These are phyloP conservation scores for Forbesichthys agassizii DNA, from an alignment of 2,113 vertebrate genomes.

Conservation along the genomic window DNA sequence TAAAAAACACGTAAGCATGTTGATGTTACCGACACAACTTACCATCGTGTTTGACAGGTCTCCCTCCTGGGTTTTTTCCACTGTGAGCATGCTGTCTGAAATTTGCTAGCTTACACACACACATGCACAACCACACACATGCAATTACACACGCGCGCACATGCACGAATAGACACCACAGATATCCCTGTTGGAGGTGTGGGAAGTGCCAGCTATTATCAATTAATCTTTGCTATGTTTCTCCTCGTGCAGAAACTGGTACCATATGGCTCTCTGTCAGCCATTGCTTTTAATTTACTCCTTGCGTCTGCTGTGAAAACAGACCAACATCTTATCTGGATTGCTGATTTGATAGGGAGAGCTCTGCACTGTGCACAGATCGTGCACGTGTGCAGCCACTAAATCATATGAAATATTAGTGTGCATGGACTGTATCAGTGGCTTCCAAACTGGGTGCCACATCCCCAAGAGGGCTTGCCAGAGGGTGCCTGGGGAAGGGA, in stretches of 20 bases:
- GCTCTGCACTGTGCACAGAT: conserved; percentile 30
- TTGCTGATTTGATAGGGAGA: conserved; percentile 74
- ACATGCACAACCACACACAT: conserved; percentile 36
- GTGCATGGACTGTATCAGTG: neutral
- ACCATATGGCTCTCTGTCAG: conserved; percentile 82
- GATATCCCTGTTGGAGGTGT: conserved; percentile 73
- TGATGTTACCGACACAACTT: conserved; percentile 58
- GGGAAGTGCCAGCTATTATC: conserved; percentile 78
- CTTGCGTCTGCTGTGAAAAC: conserved; percentile 77
- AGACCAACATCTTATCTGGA: conserved; percentile 77
- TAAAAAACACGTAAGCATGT: conserved; percentile 61
- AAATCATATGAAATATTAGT: conserved; percentile 4
- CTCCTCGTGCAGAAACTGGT: conserved; percentile 68
- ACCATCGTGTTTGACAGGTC: conserved; percentile 70
- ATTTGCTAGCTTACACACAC: conserved; percentile 60
- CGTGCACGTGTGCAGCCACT: conserved; percentile 12
- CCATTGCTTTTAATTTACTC: conserved; percentile 81
- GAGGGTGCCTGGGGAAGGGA: too few species aligned
- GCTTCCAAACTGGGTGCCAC: too few species aligned
- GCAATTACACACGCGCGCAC: conserved; percentile 19
- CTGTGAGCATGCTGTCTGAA: conserved; percentile 70
- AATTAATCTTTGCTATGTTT: conserved; percentile 79
- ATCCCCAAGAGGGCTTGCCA: too few species aligned
- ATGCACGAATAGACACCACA: conserved; percentile 16
- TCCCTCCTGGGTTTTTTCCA: conserved; percentile 68